Percentiles rank a stretch among this genome's conserved stretches.
phyloP scores from a whole-genome alignment of 2,888 invertebrate genomes.

The Heliothis peltigera region DNA sequence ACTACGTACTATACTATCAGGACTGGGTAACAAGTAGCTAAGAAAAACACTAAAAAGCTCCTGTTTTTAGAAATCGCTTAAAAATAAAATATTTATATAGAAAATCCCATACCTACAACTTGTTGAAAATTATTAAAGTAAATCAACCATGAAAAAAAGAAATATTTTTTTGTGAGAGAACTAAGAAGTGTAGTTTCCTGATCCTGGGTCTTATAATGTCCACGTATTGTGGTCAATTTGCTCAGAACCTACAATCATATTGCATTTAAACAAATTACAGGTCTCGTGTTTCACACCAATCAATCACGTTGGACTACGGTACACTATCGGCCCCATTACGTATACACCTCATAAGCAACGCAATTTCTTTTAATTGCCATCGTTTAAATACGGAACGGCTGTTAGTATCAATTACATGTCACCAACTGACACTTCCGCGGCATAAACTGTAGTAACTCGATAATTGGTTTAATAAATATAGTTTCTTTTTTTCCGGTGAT shows the following conservation, averaged over 20 bases:
- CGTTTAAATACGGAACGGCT: slow-evolving; percentile 25
- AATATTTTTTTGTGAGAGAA: too few species aligned
- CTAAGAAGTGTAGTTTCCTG: too few species aligned
- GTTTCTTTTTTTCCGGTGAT: slow-evolving; percentile 38
- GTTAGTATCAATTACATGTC: slow-evolving; percentile 47
- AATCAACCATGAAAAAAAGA: too few species aligned
- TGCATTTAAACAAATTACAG: slow-evolving; percentile 18
- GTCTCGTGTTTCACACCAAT: slow-evolving; percentile 29
- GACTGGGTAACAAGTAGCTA: too few species aligned
- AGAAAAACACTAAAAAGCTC: too few species aligned
- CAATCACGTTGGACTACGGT: slow-evolving; percentile 12
- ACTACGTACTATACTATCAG: background rate
- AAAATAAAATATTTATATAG: too few species aligned
- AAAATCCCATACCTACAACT: too few species aligned
- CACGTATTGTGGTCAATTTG: background rate
- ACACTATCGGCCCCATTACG: slow-evolving; percentile 20
- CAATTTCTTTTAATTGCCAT: slow-evolving; percentile 43
- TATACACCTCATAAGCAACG: slow-evolving; percentile 34
- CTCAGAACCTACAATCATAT: slow-evolving; percentile 1
- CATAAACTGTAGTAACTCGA: slow-evolving; percentile 16
- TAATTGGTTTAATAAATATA: slow-evolving; percentile 49
- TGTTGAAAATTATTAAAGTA: too few species aligned
- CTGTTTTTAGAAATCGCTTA: too few species aligned
- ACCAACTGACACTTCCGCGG: slow-evolving; percentile 15
- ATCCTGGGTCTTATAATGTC: background rate